Evolutionary conservation across 2,113 vertebrate species (phyloP).

Genomic region (Zapornia atra): DNA sequence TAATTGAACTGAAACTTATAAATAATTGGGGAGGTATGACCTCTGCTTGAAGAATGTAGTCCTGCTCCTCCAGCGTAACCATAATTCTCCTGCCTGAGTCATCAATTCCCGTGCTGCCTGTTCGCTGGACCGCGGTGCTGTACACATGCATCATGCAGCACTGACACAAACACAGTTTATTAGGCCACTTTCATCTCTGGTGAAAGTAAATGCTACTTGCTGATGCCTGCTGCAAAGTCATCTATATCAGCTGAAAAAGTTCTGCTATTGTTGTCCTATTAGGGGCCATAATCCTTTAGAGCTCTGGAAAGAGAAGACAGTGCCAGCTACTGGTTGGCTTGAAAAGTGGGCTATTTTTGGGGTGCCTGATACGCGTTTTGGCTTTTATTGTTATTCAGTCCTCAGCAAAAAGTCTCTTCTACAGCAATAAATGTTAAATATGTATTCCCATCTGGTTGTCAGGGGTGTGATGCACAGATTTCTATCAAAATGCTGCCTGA

Average conservation of each 20-base stretch:
- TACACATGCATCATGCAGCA: not conserved
- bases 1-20: not conserved
- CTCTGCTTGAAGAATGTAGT: not conserved
- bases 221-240: conserved; percentile 31
- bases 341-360: not conserved
- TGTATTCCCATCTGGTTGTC: not conserved
- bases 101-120: not conserved
- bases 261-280: not conserved
- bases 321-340: conserved; percentile 9
- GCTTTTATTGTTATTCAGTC: not conserved
- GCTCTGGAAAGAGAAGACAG: not conserved
- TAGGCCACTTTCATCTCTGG: conserved; percentile 25
- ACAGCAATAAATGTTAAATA: not conserved
- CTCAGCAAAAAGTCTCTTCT: not conserved
- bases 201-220: conserved; percentile 4
- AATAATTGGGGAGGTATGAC: not conserved
- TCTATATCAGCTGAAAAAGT: conserved; percentile 23
- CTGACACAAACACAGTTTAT: conserved; percentile 14
- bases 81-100: not conserved
- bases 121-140: not conserved
- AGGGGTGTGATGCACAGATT: not conserved
- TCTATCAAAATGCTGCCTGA: not conserved
- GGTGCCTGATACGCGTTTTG: not conserved
- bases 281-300: not conserved
- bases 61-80: not conserved